Evolutionary conservation across 2,888 invertebrate genomes (phyloP).

Genomic region (Tineola bisselliella): DNA sequence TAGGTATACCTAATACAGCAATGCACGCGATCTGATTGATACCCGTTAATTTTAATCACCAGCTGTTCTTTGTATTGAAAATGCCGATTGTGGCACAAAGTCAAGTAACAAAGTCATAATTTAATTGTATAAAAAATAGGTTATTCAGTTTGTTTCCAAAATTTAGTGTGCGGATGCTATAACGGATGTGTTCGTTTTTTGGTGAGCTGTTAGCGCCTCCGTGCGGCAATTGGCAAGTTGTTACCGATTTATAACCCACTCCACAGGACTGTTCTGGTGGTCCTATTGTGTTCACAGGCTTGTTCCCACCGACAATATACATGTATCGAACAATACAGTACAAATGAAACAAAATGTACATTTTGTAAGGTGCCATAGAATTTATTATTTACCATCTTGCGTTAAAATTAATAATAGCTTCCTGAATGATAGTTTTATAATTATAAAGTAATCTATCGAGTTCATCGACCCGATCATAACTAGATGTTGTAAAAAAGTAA

Average conservation of each 20-base stretch:
- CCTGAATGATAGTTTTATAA: background rate
- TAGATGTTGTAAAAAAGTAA: conserved; percentile 19
- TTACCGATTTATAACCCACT: conserved; percentile 61
- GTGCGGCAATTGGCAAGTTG: conserved; percentile 62
- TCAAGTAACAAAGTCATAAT: background rate
- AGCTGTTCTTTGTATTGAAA: background rate
- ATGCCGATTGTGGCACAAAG: too few relatives aligned
- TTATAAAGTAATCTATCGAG: background rate
- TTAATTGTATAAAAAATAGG: conserved; percentile 2
- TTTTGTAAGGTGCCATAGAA: background rate
- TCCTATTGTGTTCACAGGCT: conserved; percentile 49
- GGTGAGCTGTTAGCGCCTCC: conserved; percentile 57
- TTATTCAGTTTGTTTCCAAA: conserved; percentile 15
- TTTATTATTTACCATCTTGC: background rate
- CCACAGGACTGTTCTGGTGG: conserved; percentile 59
- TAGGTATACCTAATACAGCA: too few relatives aligned
- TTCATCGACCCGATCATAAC: conserved; percentile 12
- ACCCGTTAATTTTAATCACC: background rate
- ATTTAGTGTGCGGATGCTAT: conserved; percentile 63
- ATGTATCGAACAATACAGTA: background rate
- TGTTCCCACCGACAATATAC: conserved; percentile 22
- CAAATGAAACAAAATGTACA: background rate
- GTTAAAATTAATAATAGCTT: background rate
- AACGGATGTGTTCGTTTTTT: conserved; percentile 55
- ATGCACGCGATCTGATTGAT: too few relatives aligned